These are phyloP conservation scores for Drosophila kepulauana DNA, from an alignment of 1,140 invertebrate species.

Conservation along the genomic window DNA sequence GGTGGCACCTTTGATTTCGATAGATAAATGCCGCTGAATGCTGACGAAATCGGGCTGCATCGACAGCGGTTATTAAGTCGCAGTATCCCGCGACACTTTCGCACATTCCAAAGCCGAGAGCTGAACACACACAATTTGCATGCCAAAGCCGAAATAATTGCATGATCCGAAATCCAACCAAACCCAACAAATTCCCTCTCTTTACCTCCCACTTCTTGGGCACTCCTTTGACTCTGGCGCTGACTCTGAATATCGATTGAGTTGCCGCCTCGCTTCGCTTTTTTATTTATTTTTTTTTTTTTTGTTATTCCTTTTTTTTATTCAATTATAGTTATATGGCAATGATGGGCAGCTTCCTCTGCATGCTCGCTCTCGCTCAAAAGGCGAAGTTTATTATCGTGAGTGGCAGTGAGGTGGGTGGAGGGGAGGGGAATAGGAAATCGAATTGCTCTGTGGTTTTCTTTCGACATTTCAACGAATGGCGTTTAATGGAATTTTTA, in stretches of 20 bases:
- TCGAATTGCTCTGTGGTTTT: constrained; percentile 62
- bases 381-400: constrained; percentile 54
- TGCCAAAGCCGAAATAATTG: constrained; percentile 75
- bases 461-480: constrained; percentile 53
- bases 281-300: constrained; percentile 6
- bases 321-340: constrained; percentile 75
- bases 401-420: background rate
- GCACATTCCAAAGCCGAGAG: constrained; percentile 56
- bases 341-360: constrained; percentile 29
- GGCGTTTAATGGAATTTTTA: constrained; percentile 61
- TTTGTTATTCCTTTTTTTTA: constrained; percentile 49
- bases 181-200: constrained; percentile 29
- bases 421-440: constrained; percentile 41
- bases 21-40: constrained; percentile 24
- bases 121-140: constrained; percentile 63
- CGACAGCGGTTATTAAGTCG: constrained; percentile 12
- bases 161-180: constrained; percentile 64
- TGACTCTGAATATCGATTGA: constrained; percentile 66
- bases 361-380: constrained; percentile 26
- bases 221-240: constrained; percentile 44
- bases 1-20: constrained; percentile 53
- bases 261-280: constrained; percentile 39
- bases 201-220: constrained; percentile 20
- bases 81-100: constrained; percentile 47
- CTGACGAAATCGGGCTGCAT: constrained; percentile 35